phyloP scores from a whole-genome alignment of 2,888 invertebrate species.

The Agrotis ipsilon region DNA sequence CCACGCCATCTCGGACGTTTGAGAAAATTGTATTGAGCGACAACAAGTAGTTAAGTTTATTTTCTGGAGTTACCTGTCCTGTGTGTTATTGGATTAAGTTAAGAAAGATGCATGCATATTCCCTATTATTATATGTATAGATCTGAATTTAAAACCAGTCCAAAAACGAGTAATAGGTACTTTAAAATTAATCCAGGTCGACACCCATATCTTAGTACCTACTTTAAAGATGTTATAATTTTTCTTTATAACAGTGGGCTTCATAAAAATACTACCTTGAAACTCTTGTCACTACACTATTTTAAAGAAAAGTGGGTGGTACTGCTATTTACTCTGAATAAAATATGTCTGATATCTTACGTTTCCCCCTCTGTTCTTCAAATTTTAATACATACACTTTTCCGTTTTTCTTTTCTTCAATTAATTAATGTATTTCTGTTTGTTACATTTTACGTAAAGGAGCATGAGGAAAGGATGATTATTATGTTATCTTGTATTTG shows the following conservation, averaged over 20 bases:
- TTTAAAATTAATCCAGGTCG: not conserved
- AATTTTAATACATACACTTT: slow-evolving; percentile 5
- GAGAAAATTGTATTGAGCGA: too few species aligned
- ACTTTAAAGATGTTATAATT: too few species aligned
- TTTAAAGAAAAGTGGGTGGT: slow-evolving; percentile 10
- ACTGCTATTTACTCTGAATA: slow-evolving; percentile 10
- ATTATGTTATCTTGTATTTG: too few species aligned
- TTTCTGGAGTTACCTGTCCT: too few species aligned
- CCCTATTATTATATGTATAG: not conserved
- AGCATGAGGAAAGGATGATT: not conserved
- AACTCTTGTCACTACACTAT: slow-evolving; percentile 1
- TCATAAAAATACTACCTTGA: too few species aligned
- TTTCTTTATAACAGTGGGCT: too few species aligned
- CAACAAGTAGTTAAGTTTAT: too few species aligned
- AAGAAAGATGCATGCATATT: too few species aligned
- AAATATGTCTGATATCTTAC: slow-evolving; percentile 41
- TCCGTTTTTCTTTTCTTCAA: not conserved
- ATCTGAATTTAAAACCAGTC: not conserved
- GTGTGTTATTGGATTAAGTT: too few species aligned
- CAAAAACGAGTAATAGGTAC: not conserved
- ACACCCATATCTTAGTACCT: too few species aligned
- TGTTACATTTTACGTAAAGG: not conserved
- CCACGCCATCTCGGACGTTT: too few species aligned
- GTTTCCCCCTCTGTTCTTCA: not conserved
- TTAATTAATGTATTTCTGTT: not conserved